Evolutionary conservation across 2,797 vertebrate genomes (phyloP).

Genomic region (Megalops cyprinoides): DNA sequence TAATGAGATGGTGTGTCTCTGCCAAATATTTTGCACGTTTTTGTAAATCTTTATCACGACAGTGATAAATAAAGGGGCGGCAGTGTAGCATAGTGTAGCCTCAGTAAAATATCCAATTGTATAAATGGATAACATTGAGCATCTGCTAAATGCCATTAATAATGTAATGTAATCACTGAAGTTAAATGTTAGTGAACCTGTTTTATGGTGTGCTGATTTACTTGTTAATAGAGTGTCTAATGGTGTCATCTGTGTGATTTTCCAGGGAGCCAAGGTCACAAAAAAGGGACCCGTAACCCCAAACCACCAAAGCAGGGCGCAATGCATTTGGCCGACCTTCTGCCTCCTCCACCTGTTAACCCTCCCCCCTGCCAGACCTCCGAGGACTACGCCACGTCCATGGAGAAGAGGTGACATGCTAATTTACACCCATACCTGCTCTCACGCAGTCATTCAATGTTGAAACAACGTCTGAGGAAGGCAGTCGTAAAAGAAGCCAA

Average conservation of each 20-base stretch:
- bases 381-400: conserved; percentile 83
- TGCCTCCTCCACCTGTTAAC: conserved; percentile 81
- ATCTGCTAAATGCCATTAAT: no score
- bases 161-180: no score
- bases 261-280: conserved; percentile 91
- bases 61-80: no score
- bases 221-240: background rate
- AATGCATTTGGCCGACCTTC: conserved; percentile 86
- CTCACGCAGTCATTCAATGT: no score
- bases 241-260: conserved; percentile 20
- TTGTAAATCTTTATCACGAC: no score
- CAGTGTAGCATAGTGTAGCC: no score
- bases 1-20: no score
- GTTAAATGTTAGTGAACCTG: no score
- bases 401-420: conserved; percentile 79
- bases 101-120: no score
- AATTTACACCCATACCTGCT: background rate
- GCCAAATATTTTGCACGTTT: background rate
- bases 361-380: conserved; percentile 80
- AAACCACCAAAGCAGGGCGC: conserved; percentile 86
- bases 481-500: background rate
- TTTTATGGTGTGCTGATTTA: no score
- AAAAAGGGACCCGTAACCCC: conserved; percentile 80
- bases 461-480: background rate
- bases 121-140: no score